Evolutionary conservation across 2,888 invertebrate species (phyloP), one percentile per base, ranked within the genome.

Genomic region (Xestia c-nigrum): DNA sequence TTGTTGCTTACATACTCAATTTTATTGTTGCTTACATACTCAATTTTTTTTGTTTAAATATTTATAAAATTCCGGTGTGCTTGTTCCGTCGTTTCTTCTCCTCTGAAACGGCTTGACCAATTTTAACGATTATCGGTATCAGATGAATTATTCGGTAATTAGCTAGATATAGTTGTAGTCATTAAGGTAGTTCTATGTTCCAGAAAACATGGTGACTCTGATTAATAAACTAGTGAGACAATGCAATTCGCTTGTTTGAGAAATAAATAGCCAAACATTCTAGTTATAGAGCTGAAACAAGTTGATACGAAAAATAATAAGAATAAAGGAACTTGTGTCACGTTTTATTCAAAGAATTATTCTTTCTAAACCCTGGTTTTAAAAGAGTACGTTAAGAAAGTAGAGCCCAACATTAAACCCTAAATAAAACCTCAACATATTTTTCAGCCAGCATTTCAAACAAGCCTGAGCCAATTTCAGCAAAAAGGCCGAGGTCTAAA

Each of bases 401-500:
- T 47, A 12, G 40, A 46, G 21, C 5, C 14, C 31, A 67, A 74
- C 40, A 79, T 50, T 65, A 59, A 50, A 77, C 7, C 55, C 14
- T 12, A 50, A 61, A 74, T 43, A 80, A 75, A 74, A 69, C 61
- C 59, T 50, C 61, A 59, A 14, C 46, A 72, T 59, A 75, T 86
- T 83, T 83, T 83, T 16, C 64, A 78, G 79, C 52, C 72, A 14
- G 46, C 43, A 67, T 85, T 72, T 78, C 65, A 76, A 81, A 73
- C 69, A 57, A 81, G 69, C 50, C 64, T 52, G 61, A 63, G 71
- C 68, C 73, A 80, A 83, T 88, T 85, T 80, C 67, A 87, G 87
- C 78, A 75, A 71, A 86, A 82, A 80, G 69, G 69, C 64, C 16
- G 19, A n/a, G 76, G 80, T 81, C 79, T 76, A 85, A 80, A 80